These are phyloP conservation scores for Florisuga fusca DNA, from an alignment of 2,797 vertebrate genomes.

Conservation along the genomic window DNA sequence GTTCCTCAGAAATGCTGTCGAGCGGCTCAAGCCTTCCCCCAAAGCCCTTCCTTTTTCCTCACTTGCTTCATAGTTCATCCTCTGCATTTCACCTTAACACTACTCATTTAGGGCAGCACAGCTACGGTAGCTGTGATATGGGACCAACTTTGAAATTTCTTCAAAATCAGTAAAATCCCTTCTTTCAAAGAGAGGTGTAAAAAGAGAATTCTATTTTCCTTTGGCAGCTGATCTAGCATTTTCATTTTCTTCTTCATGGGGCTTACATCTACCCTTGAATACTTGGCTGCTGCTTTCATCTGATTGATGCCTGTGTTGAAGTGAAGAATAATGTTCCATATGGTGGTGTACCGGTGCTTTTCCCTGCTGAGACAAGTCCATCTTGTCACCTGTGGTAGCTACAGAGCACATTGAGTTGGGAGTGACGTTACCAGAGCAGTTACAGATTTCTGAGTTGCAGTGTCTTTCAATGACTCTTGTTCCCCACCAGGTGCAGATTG, in stretches of 20 bases:
- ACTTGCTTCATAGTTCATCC: background rate
- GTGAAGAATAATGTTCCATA: background rate
- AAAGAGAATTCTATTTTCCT: background rate
- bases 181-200: background rate
- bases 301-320: background rate
- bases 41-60: background rate
- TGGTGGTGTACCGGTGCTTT: background rate
- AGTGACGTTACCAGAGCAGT: background rate
- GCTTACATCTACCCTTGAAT: background rate
- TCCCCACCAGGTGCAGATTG: constrained; percentile 30
- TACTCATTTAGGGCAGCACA: background rate
- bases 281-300: background rate
- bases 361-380: background rate
- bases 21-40: no score
- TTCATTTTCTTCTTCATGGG: background rate
- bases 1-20: background rate
- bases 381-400: background rate
- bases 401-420: background rate
- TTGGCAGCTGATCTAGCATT: background rate
- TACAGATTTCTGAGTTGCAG: background rate
- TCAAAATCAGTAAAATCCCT: background rate
- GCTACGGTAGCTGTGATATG: background rate
- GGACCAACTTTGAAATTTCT: background rate
- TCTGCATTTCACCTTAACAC: background rate
- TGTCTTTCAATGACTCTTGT: background rate